Percentiles rank a stretch among this genome's conserved stretches.
Evolutionary conservation across 2,113 vertebrate species (phyloP).

Genomic region (Hymenochirus boettgeri): DNA sequence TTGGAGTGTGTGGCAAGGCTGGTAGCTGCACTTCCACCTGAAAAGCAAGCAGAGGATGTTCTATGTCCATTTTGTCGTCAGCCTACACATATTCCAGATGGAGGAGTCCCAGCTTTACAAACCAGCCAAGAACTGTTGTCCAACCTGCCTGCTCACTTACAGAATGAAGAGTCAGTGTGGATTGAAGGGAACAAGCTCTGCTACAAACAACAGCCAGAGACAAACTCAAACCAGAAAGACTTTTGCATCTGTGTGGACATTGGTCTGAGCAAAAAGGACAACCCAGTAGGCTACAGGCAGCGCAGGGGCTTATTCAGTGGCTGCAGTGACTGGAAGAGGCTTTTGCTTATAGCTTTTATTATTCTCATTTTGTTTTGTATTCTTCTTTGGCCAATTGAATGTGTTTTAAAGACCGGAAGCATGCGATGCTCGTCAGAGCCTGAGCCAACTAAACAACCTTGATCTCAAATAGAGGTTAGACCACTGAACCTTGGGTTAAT

Average conservation of each 20-base stretch:
- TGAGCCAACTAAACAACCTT: too few relatives aligned
- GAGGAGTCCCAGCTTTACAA: constrained; percentile 72
- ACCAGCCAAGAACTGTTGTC: constrained; percentile 80
- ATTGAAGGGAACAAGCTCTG: constrained; percentile 86
- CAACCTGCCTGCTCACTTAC: constrained; percentile 73
- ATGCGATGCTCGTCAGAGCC: constrained; percentile 64
- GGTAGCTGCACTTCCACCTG: constrained; percentile 60
- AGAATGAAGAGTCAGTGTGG: constrained; percentile 75
- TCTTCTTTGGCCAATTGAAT: constrained; percentile 87
- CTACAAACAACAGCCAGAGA: constrained; percentile 55
- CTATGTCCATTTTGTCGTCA: constrained; percentile 87
- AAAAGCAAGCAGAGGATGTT: constrained; percentile 57
- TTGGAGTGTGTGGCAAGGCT: constrained; percentile 89
- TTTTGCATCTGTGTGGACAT: constrained; percentile 82
- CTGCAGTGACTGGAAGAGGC: constrained; percentile 74
- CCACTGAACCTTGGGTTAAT: too few relatives aligned
- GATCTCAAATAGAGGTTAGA: too few relatives aligned
- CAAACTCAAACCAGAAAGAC: constrained; percentile 38
- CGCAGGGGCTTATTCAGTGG: constrained; percentile 51
- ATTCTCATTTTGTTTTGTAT: constrained; percentile 73
- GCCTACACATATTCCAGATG: constrained; percentile 69
- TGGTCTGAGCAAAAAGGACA: constrained; percentile 64
- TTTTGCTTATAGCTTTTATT: constrained; percentile 66
- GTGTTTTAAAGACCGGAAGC: constrained; percentile 75
- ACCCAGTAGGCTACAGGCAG: rapidly evolving